Evolutionary conservation across 2,888 invertebrate genomes (phyloP), one percentile per base, ranked within the genome.

Genomic region (Pristionchus entomophagus): DNA sequence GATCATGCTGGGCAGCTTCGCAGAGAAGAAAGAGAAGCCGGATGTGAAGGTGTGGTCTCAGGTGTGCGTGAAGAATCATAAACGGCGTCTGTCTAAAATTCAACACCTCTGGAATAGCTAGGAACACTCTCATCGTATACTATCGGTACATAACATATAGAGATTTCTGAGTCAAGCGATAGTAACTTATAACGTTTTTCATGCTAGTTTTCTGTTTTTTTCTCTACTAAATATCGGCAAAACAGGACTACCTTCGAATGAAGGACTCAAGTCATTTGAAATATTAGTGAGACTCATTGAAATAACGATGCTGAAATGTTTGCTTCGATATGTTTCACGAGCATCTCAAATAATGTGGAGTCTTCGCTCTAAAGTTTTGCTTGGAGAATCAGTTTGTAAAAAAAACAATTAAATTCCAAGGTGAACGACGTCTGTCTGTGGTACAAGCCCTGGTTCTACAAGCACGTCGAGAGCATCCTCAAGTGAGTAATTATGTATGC

Each of bases 381-480:
- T n/a, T n/a, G n/a, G n/a, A n/a, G n/a, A n/a, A n/a, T n/a, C n/a
- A n/a, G n/a, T n/a, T n/a, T n/a, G n/a, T n/a, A n/a, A n/a, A n/a
- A n/a, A n/a, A n/a, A n/a, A n/a, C n/a, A n/a, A n/a, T n/a, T n/a
- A n/a, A n/a, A n/a, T n/a, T n/a, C n/a, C n/a, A 69, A 94, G 93
- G 91, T 94, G 8, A 96, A 96, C 88, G 93, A 95, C 87, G 94
- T 95, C 82, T 95, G 95, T 0, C 94, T 94, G 38, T 96, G 96
- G 96, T 95, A 96, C 93, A 96, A 96, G 90, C 96, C 96, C 0
- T 96, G 96, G 96, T 96, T 96, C 92, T 96, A 96, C 90, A 96
- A 96, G 89, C 95, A 96, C 89, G 95, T 95, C 0, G 95, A 96
- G 90, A 94, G 94, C 0, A 95, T 96, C 90, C 92, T 96, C 8